Percentiles rank a stretch among this genome's conserved stretches.
Evolutionary conservation across 2,113 vertebrate genomes (phyloP).

Genomic region (Cryptoleucopteryx plumbea): DNA sequence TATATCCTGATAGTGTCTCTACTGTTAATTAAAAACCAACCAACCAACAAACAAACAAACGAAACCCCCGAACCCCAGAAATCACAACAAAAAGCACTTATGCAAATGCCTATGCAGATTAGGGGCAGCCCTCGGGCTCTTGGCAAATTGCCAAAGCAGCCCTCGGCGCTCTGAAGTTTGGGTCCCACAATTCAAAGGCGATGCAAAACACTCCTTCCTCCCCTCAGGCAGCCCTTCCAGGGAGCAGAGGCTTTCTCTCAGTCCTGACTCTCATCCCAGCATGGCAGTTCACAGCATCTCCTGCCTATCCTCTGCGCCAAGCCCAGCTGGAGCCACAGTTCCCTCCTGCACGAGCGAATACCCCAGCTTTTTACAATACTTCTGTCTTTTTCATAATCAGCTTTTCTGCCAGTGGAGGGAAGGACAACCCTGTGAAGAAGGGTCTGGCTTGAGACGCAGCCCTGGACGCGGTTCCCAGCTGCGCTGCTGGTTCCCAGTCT

Average conservation of each 20-base stretch:
- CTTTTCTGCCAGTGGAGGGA: background rate
- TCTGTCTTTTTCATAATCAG: background rate
- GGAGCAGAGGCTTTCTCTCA: background rate
- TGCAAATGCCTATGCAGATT: background rate
- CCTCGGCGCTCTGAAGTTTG: background rate
- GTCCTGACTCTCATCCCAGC: background rate
- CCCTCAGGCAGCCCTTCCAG: background rate
- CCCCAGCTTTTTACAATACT: background rate
- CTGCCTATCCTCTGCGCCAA: background rate
- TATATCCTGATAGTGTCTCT: background rate
- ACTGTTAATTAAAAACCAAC: background rate
- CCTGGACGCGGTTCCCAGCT: background rate
- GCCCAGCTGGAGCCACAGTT: background rate
- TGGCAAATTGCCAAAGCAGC: background rate
- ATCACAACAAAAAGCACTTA: background rate
- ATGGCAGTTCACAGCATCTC: background rate
- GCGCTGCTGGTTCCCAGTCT: background rate
- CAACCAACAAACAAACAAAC: background rate
- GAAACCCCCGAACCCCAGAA: background rate
- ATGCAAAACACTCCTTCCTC: background rate
- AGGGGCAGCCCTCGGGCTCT: background rate
- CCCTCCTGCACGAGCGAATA: background rate
- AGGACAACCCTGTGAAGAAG: background rate
- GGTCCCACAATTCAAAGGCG: background rate
- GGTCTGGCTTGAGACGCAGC: background rate